Conservation (phyloP, 1,140 invertebrate genomes). For the Telenomus remus region DNA sequence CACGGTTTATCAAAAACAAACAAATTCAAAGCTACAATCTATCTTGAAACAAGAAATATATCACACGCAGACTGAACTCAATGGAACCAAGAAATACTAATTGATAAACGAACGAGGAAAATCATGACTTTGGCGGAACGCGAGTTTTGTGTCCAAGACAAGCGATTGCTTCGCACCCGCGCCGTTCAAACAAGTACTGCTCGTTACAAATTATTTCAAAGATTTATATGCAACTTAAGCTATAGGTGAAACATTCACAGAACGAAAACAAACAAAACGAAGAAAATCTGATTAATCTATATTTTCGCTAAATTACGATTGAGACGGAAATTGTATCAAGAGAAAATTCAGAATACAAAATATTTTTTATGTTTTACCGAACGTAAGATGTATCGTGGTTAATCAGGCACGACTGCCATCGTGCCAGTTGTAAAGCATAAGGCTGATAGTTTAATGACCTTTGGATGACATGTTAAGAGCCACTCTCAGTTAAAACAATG, state of each 20-base stretch:
- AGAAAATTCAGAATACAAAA: constrained; percentile 39
- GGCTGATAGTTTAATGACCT: constrained; percentile 56
- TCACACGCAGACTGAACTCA: constrained; percentile 28
- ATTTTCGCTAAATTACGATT: constrained; percentile 54
- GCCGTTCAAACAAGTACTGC: constrained; percentile 21
- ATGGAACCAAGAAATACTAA: constrained; percentile 7
- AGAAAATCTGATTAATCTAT: constrained; percentile 21
- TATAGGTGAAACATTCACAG: constrained; percentile 21
- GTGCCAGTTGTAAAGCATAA: constrained; percentile 51
- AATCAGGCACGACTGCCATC: constrained; percentile 27
- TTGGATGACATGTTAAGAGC: constrained; percentile 33
- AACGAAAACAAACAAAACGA: constrained; percentile 6
- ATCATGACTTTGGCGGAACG: constrained; percentile 13
- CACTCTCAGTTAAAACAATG: constrained; percentile 36
- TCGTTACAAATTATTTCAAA: constrained; percentile 42
- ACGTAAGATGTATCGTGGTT: constrained; percentile 54
- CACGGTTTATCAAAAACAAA: constrained; percentile 23
- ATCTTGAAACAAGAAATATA: constrained; percentile 8
- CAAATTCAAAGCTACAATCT: too few species aligned
- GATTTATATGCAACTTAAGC: constrained; percentile 45
- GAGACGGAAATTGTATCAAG: constrained; percentile 37
- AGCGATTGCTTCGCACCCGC: constrained; percentile 6
- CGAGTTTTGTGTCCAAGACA: constrained; percentile 8
- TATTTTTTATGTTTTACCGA: constrained; percentile 56
- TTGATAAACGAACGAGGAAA: neutral